These are phyloP conservation scores for Chouioia cunea DNA, from an alignment of 2,888 invertebrate genomes.

Conservation along the genomic window DNA sequence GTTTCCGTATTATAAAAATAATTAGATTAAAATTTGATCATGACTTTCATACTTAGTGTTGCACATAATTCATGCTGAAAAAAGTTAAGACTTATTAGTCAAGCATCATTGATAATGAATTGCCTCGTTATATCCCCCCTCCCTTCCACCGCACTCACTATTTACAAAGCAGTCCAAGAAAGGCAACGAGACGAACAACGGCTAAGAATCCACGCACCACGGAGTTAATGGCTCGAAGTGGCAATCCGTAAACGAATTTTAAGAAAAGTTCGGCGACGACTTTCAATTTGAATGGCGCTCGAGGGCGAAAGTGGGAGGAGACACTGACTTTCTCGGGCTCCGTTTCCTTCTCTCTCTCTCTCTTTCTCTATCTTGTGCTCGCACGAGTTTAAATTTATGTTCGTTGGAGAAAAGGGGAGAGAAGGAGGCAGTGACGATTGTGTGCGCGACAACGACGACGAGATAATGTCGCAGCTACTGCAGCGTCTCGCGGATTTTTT, in stretches of 20 bases:
- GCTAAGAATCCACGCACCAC: slow-evolving; percentile 21
- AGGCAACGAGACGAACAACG: not conserved
- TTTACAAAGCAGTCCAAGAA: slow-evolving; percentile 16
- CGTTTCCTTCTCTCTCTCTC: too few relatives aligned
- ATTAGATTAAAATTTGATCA: too few relatives aligned
- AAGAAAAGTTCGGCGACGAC: slow-evolving; percentile 45
- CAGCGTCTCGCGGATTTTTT: slow-evolving; percentile 46
- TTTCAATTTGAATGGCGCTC: slow-evolving; percentile 46
- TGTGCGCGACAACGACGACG: slow-evolving; percentile 32
- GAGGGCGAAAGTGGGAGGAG: slow-evolving; percentile 21
- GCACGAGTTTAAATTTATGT: slow-evolving; percentile 35
- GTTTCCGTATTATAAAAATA: too few relatives aligned
- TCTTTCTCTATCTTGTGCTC: too few relatives aligned
- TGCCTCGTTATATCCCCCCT: too few relatives aligned
- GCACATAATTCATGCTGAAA: too few relatives aligned
- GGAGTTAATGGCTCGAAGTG: slow-evolving; percentile 43
- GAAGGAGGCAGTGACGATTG: slow-evolving; percentile 38
- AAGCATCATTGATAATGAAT: too few relatives aligned
- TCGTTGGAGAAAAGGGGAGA: slow-evolving; percentile 11
- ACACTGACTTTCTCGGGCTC: too few relatives aligned
- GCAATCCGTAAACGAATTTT: slow-evolving; percentile 47
- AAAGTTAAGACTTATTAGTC: too few relatives aligned
- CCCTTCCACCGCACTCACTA: not conserved
- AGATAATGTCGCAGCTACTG: slow-evolving; percentile 35
- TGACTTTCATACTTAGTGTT: too few relatives aligned